Percentiles rank a stretch among this genome's conserved stretches.
These are phyloP conservation scores for Cyclargus thomasi DNA, from an alignment of 1,140 invertebrate species.

Conservation along the genomic window DNA sequence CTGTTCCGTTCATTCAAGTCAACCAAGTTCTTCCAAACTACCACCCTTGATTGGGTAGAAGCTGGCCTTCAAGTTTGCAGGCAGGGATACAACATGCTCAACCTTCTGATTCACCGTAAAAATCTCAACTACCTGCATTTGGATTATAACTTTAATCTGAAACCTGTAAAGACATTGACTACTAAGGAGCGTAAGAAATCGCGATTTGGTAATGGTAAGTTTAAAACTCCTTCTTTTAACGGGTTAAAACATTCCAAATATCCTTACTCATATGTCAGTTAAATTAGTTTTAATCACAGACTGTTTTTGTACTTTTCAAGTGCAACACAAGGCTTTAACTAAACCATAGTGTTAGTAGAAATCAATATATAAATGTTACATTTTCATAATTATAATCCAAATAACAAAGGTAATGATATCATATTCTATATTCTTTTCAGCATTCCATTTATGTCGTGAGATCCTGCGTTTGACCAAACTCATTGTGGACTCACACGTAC, in stretches of 20 bases:
- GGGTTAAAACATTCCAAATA: no score
- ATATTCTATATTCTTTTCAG: slow-evolving; percentile 64
- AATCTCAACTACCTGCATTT: slow-evolving; percentile 99
- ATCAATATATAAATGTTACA: no score
- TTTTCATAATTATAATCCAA: no score
- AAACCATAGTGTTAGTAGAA: no score
- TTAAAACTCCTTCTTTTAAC: no score
- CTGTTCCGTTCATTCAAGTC: slow-evolving; percentile 99
- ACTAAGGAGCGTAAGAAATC: slow-evolving; percentile 99
- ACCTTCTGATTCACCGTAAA: slow-evolving; percentile 98
- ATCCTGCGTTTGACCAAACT: slow-evolving; percentile 98
- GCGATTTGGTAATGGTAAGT: slow-evolving; percentile 96
- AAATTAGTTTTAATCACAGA: no score
- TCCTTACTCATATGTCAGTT: no score
- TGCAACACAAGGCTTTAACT: no score
- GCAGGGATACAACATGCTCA: slow-evolving; percentile 99
- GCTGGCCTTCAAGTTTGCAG: slow-evolving; percentile 98
- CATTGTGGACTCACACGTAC: slow-evolving; percentile 99
- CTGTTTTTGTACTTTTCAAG: no score
- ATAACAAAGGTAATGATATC: no score
- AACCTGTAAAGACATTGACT: slow-evolving; percentile 99
- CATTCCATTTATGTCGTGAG: slow-evolving; percentile 99
- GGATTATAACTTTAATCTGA: slow-evolving; percentile 99
- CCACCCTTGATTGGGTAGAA: slow-evolving; percentile 99
- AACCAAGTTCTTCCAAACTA: slow-evolving; percentile 99